Evolutionary conservation across 2,113 vertebrate species (phyloP).

Genomic region (Sinocyclocheilus anophthalmus): DNA sequence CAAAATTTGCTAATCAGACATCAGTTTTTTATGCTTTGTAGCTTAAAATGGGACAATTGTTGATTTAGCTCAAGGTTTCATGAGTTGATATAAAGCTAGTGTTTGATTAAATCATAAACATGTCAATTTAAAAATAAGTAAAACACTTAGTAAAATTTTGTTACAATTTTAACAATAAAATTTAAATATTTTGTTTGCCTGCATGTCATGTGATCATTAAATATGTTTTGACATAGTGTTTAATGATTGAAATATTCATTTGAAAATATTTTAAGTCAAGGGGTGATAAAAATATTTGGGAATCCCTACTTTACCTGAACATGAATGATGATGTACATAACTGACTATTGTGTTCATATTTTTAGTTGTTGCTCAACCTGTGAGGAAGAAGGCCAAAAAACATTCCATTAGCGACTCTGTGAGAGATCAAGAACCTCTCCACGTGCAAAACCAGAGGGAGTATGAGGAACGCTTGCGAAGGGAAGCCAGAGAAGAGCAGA

Average conservation of each 20-base stretch:
- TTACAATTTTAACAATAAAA: background rate
- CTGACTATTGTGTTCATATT: background rate
- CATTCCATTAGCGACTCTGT: background rate
- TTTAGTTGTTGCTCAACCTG: background rate
- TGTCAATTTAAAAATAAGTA: background rate
- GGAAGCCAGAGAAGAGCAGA: slow-evolving; percentile 22
- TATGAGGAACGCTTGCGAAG: background rate
- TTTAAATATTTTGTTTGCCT: too few species aligned
- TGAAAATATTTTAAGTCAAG: background rate
- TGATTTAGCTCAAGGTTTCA: background rate
- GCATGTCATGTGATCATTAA: background rate
- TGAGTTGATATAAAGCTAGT: background rate
- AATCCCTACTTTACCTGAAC: background rate
- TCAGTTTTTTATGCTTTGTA: background rate
- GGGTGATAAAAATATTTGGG: background rate
- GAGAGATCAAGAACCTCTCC: background rate
- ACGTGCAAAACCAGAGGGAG: slow-evolving; percentile 17
- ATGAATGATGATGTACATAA: background rate
- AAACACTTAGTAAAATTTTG: background rate
- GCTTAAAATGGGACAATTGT: background rate
- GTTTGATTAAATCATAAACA: background rate
- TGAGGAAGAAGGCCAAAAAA: slow-evolving; percentile 7
- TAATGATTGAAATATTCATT: background rate
- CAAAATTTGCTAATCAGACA: too few species aligned
- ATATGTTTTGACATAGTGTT: background rate